phyloP scores from a whole-genome alignment of 2,888 invertebrate species.

The Octodonta nipae region DNA sequence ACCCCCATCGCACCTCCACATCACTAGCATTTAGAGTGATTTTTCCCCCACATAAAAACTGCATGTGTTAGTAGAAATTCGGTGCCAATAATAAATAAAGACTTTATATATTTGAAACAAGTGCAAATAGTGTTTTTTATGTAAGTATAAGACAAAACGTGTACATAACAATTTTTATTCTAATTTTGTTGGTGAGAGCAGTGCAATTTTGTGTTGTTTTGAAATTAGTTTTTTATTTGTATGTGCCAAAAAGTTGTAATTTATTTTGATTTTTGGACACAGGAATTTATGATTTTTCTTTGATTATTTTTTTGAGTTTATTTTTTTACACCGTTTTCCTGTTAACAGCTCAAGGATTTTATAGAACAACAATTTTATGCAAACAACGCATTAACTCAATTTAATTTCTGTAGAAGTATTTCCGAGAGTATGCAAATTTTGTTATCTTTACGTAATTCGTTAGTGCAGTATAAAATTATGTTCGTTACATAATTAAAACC shows the following conservation, averaged over 20 bases:
- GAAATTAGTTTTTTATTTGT: constrained; percentile 8
- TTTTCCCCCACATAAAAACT: too few relatives aligned
- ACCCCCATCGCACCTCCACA: constrained; percentile 25
- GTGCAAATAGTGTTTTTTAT: constrained; percentile 17
- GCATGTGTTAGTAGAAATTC: constrained; percentile 10
- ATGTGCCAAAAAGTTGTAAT: constrained; percentile 21
- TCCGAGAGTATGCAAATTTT: too few relatives aligned
- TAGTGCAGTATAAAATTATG: too few relatives aligned
- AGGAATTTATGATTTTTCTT: constrained; percentile 7
- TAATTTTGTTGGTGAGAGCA: constrained; percentile 14
- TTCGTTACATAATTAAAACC: too few relatives aligned
- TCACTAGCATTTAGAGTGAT: constrained; percentile 19
- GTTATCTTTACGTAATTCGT: too few relatives aligned
- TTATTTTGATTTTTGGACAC: constrained; percentile 13
- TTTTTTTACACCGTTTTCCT: too few relatives aligned
- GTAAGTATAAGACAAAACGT: constrained; percentile 7
- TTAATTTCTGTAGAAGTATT: too few relatives aligned
- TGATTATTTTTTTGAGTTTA: too few relatives aligned
- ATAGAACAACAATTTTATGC: too few relatives aligned
- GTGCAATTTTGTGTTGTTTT: constrained; percentile 17
- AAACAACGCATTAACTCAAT: too few relatives aligned
- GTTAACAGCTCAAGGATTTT: too few relatives aligned
- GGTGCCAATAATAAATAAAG: constrained; percentile 17
- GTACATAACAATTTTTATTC: constrained; percentile 16
- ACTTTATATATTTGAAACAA: constrained; percentile 11